Evolutionary conservation across 1,140 invertebrate species (phyloP), one percentile per base, ranked within the genome.

Genomic region (Acromyrmex echinatior): DNA sequence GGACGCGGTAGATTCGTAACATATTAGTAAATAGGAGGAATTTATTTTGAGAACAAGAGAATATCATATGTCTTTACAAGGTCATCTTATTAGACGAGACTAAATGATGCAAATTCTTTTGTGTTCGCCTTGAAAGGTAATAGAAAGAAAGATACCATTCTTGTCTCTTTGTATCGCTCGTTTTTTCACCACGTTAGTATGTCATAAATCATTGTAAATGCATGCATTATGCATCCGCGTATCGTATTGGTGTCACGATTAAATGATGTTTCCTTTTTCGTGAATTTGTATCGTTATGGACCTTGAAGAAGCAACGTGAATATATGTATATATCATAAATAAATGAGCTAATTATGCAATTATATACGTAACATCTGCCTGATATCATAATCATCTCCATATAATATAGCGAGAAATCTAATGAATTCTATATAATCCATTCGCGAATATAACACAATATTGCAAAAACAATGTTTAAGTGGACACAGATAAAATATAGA

Each of bases 311-410:
- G 5, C 16, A 3, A 78, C 35, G 21, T 12, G 56, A 1, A 62
- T 39, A 68, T n/a, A 3, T 9, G 7, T 63, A 80, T 18, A 18
- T 51, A 49, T 10, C 25, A 28, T 18, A 16, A 18, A 63, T 77
- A 45, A 35, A 45, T 16, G 39, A 70, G 63, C 49, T 81, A 81
- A 81, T 81, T 71, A 80, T 45, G 49, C 31, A 56, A 81, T 81
- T 81, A 71, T 1, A 39, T 53, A 39, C 63, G 63, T 49, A 21
- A 45, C 28, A 21, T 21, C 18, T 21, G 60, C 5, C 18, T 12
- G 14, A 80, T 31, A 21, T 25, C 31, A 35, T 31, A 78, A 78
- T 78, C n/a, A 21, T 79, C 28, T 49, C 77, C 31, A 18, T 3
- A 45, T n/a, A 16, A 58, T 31, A 18, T 21, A 1, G 16, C 2